Base-by-base conservation (phyloP, 2,888 invertebrate species). In the Microctonus brassicae region DNA sequence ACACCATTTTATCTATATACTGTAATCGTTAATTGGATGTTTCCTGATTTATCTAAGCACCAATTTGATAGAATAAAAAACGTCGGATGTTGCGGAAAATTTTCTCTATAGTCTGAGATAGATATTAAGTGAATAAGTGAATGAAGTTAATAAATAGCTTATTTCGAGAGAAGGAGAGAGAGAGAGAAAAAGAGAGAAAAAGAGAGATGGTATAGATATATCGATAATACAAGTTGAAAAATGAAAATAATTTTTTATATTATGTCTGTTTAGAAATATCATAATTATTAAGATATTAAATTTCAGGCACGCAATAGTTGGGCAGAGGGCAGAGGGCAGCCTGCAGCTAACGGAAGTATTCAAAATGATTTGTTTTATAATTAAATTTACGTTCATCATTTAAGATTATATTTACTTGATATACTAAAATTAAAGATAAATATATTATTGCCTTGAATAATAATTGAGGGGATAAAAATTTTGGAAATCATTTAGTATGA, bases 241-340 rank as follows among this genome's bases (percentile, higher is more conserved):
- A 74, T 61, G 61, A 67, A 52, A 55, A 55, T 74, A 75, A 72
- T 64, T 68, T 52, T 74, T 64, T 55, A 72, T n/a, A 74, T 68
- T 71, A 69, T 75, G 65, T 24, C 64, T 65, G 73, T 7, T n/a
- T 47, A 17, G 6, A 47, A 76, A 76, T 78, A 77, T 63, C 64
- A 73, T 77, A 67, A 78, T 78, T 73, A 75, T 78, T 77, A 80
- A 78, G 77, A 78, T 80, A 79, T 79, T 39, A 3, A 17, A 17
- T 75, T 82, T 84, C 81, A 87, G 87, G 86, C 86, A 87, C 86
- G 86, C 86, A 83, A 47, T 47, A 85, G 81, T 86, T 82, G n/a
- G n/a, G n/a, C n/a, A n/a, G n/a, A n/a, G 85, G 86, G 86, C 83
- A 84, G 80, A 80, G 79, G 80, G 86, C 86, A 86, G 86, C 84